Conservation (phyloP, 1,140 invertebrate species). For the Anadara kagoshimensis region DNA sequence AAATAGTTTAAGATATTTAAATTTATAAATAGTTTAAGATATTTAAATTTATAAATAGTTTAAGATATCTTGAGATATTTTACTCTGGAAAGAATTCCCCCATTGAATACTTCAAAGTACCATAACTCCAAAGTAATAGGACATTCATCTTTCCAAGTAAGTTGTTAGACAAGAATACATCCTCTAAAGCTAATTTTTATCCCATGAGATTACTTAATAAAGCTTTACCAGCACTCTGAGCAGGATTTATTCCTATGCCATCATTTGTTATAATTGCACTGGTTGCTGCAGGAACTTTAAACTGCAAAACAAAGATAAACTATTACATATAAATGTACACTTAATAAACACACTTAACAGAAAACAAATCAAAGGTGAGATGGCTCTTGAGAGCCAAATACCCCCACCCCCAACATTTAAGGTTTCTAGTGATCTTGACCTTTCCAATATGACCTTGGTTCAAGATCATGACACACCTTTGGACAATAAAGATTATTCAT, state of each 20-base stretch:
- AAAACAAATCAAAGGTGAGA: background rate
- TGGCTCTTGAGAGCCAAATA: background rate
- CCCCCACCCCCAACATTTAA: no score
- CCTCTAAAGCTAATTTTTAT: background rate
- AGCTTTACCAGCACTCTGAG: slow-evolving; percentile 92
- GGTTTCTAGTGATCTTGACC: no score
- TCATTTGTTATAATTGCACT: slow-evolving; percentile 99
- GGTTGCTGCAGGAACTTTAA: slow-evolving; percentile 96
- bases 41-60: no score
- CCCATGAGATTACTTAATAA: background rate
- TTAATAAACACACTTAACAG: no score
- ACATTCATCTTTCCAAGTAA: background rate
- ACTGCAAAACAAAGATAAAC: slow-evolving; percentile 75
- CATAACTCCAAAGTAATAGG: background rate
- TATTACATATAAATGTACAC: background rate
- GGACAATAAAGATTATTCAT: no score
- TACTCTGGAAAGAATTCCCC: no score
- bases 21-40: no score
- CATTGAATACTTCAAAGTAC: no score
- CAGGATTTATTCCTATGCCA: slow-evolving; percentile 99
- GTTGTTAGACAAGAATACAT: background rate
- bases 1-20: no score
- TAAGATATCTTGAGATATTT: no score
- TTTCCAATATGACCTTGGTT: no score
- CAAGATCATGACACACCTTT: no score